A percentile compares a stretch with the other conserved stretches of the same genome.
Evolutionary conservation across 2,888 invertebrate species (phyloP).

Genomic region (Calameuta pallipes): DNA sequence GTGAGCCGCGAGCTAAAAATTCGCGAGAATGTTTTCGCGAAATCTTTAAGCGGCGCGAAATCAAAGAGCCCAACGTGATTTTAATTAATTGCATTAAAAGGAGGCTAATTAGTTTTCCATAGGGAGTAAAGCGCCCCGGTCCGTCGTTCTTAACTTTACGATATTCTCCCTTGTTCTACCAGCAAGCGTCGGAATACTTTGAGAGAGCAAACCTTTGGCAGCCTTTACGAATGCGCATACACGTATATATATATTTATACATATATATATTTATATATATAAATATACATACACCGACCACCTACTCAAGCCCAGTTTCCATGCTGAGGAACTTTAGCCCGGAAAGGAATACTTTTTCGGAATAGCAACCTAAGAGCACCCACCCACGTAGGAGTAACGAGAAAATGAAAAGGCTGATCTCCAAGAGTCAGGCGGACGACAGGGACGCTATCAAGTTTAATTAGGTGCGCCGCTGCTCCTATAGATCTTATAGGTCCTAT

Average conservation of each 20-base stretch:
- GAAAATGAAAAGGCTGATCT: neutral
- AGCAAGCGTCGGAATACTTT: neutral
- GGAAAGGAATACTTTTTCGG: no score
- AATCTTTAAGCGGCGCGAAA: slow-evolving; percentile 43
- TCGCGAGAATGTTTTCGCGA: slow-evolving; percentile 11
- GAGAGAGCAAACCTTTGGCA: slow-evolving; percentile 5
- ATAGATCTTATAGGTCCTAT: neutral
- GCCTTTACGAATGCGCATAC: neutral
- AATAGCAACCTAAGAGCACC: no score
- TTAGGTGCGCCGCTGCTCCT: slow-evolving; percentile 13
- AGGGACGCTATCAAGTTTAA: neutral
- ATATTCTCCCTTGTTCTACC: neutral
- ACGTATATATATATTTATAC: slow-evolving; percentile 10
- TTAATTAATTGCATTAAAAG: slow-evolving; percentile 48
- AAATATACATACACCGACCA: slow-evolving; percentile 29
- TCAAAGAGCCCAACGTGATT: slow-evolving; percentile 39
- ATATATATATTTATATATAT: slow-evolving; percentile 16
- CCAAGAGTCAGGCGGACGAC: neutral
- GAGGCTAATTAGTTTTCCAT: slow-evolving; percentile 45
- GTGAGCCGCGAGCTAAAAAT: no score
- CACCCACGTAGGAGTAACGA: no score
- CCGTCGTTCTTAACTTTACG: neutral
- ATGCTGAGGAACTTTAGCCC: no score
- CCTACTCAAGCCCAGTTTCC: slow-evolving; percentile 19
- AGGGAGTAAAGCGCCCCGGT: neutral